A percentile compares a stretch with the other conserved stretches of the same genome.
Conservation (phyloP, 2,888 invertebrate genomes). For the Hermodice carunculata region DNA sequence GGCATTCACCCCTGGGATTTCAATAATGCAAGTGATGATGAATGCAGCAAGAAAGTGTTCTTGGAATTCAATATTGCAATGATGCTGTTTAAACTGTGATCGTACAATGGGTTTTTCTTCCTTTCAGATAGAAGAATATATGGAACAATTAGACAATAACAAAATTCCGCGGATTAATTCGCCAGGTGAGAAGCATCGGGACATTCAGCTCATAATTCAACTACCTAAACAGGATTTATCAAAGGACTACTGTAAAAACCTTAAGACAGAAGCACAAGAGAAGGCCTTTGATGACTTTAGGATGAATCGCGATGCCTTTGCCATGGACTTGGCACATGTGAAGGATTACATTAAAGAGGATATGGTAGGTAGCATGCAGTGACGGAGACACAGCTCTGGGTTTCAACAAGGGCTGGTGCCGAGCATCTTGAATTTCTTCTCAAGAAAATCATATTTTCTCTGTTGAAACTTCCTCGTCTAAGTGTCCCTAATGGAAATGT, state of each 20-base stretch:
- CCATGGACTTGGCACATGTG: conserved; percentile 88
- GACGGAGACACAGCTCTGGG: too few species aligned
- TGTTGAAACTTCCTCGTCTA: too few species aligned
- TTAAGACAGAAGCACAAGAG: conserved; percentile 73
- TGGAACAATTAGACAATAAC: conserved; percentile 87
- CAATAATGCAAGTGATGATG: too few species aligned
- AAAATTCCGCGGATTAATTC: conserved; percentile 82
- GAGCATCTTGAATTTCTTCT: too few species aligned
- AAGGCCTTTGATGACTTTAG: conserved; percentile 91
- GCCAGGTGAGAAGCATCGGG: conserved; percentile 85
- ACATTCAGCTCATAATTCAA: conserved; percentile 85
- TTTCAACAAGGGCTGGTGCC: too few species aligned
- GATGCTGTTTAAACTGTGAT: too few species aligned
- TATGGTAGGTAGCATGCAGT: conserved; percentile 57
- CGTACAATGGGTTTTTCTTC: too few species aligned
- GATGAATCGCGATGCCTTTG: conserved; percentile 93
- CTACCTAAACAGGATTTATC: conserved; percentile 88
- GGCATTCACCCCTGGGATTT: too few species aligned
- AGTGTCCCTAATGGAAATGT: too few species aligned
- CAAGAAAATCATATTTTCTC: too few species aligned
- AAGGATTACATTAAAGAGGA: conserved; percentile 67
- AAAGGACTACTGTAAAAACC: conserved; percentile 87
- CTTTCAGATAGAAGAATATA: conserved; percentile 90
- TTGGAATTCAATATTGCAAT: too few species aligned
- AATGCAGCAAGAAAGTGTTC: too few species aligned